phyloP scores from a whole-genome alignment of 1,140 invertebrate species.

The Magallana gigas region DNA sequence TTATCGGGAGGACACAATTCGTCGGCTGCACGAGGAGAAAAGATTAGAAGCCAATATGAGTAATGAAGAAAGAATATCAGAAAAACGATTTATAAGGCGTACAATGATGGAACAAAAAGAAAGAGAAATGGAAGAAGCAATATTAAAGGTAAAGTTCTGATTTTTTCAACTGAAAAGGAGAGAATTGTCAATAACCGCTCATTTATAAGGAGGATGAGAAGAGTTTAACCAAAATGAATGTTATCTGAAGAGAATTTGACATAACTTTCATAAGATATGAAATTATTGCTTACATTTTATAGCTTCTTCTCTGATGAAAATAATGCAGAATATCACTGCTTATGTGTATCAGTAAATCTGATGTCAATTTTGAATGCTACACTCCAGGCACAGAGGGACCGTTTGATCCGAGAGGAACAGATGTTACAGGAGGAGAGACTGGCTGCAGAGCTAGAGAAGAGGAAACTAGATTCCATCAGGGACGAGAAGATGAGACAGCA shows the following conservation, averaged over 20 bases:
- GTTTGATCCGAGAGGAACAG: constrained; percentile 71
- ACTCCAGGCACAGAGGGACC: constrained; percentile 72
- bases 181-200: too few relatives aligned
- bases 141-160: constrained; percentile 67
- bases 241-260: too few relatives aligned
- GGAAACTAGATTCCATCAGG: constrained; percentile 73
- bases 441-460: constrained; percentile 74
- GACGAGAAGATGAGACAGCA: constrained; percentile 80
- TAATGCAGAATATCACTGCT: too few relatives aligned
- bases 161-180: too few relatives aligned
- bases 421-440: constrained; percentile 75
- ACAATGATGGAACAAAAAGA: constrained; percentile 73
- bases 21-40: constrained; percentile 59
- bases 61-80: constrained; percentile 69
- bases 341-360: too few relatives aligned
- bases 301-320: too few relatives aligned
- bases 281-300: too few relatives aligned
- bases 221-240: too few relatives aligned
- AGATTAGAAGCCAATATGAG: constrained; percentile 67
- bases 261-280: too few relatives aligned
- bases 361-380: background rate
- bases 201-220: background rate
- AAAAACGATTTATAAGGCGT: constrained; percentile 70
- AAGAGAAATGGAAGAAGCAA: constrained; percentile 76
- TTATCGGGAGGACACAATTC: constrained; percentile 63